Conservation (phyloP, 1,140 invertebrate species). For the Leptinotarsa defecta region DNA sequence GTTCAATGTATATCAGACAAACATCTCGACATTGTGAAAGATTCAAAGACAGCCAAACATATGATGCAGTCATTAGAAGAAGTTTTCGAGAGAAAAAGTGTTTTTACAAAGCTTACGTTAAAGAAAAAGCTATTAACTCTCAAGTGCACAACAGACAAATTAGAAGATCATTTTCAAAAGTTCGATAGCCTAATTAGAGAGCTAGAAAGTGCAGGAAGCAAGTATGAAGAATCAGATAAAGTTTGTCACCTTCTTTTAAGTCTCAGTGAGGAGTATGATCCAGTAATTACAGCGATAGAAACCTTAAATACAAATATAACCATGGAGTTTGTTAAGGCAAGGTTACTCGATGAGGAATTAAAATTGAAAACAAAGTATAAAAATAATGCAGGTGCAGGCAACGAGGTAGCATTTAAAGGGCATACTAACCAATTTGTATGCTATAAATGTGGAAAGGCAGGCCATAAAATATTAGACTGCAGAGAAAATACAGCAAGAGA, state of each 20-base stretch:
- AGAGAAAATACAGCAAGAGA: neutral
- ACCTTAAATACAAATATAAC: slow-evolving; percentile 52
- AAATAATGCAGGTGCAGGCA: slow-evolving; percentile 2
- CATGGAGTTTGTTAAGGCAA: slow-evolving; percentile 55
- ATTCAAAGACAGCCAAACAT: slow-evolving; percentile 29
- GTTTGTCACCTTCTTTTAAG: slow-evolving; percentile 52
- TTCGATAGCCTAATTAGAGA: slow-evolving; percentile 38
- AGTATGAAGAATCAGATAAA: slow-evolving; percentile 53
- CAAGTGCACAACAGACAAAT: slow-evolving; percentile 26
- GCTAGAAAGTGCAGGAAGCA: slow-evolving; percentile 46
- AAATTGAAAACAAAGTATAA: slow-evolving; percentile 14
- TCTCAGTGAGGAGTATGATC: slow-evolving; percentile 49
- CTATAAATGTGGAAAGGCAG: slow-evolving; percentile 25
- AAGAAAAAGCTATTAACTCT: slow-evolving; percentile 34
- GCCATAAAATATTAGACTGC: slow-evolving; percentile 18
- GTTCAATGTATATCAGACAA: slow-evolving; percentile 31
- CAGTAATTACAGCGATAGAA: slow-evolving; percentile 54
- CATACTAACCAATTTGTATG: slow-evolving; percentile 9
- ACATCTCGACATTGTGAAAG: slow-evolving; percentile 31
- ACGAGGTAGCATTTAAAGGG: slow-evolving; percentile 20
- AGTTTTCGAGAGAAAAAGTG: slow-evolving; percentile 35
- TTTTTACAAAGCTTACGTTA: slow-evolving; percentile 29
- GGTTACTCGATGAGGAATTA: slow-evolving; percentile 55
- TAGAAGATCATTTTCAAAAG: slow-evolving; percentile 40
- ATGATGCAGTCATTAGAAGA: slow-evolving; percentile 32